A percentile compares a stretch with the other conserved stretches of the same genome.
phyloP scores from a whole-genome alignment of 1,140 invertebrate species.

The Scaptomyza montana region DNA sequence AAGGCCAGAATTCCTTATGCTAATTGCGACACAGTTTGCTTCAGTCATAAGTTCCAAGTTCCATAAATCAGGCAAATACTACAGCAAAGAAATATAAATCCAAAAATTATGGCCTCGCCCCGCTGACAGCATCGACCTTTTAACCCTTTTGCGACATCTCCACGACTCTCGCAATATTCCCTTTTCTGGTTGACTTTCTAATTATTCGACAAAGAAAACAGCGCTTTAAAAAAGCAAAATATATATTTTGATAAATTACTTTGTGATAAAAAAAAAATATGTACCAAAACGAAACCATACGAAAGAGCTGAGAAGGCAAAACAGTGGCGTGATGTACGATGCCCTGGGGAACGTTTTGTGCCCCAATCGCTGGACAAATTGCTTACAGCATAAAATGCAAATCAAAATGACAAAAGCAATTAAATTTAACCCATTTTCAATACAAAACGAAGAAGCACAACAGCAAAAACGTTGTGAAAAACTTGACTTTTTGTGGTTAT shows the following conservation, averaged over 20 bases:
- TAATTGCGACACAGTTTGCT: conserved; percentile 27
- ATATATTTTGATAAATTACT: conserved; percentile 68
- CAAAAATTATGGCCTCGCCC: conserved; percentile 52
- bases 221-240: conserved; percentile 27
- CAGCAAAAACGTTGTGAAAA: conserved; percentile 17
- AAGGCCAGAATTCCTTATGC: conserved; percentile 26
- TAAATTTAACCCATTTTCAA: conserved; percentile 82
- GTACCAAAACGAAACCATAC: conserved; percentile 8
- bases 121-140: conserved; percentile 70
- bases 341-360: conserved; percentile 69
- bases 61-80: conserved; percentile 57
- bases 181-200: conserved; percentile 40
- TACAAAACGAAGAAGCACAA: conserved; percentile 37
- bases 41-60: conserved; percentile 30
- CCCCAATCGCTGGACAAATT: conserved; percentile 59
- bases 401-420: conserved; percentile 83
- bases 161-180: no score
- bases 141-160: conserved; percentile 57
- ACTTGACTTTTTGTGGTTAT: conserved; percentile 76
- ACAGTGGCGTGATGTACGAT: conserved; percentile 68
- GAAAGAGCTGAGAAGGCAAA: conserved; percentile 17
- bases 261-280: conserved; percentile 16
- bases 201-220: conserved; percentile 54
- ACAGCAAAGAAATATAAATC: conserved; percentile 31
- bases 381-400: conserved; percentile 75